A percentile compares a stretch with the other conserved stretches of the same genome.
These are phyloP conservation scores for Asarcornis scutulata DNA, from an alignment of 2,113 vertebrate species.

Conservation along the genomic window DNA sequence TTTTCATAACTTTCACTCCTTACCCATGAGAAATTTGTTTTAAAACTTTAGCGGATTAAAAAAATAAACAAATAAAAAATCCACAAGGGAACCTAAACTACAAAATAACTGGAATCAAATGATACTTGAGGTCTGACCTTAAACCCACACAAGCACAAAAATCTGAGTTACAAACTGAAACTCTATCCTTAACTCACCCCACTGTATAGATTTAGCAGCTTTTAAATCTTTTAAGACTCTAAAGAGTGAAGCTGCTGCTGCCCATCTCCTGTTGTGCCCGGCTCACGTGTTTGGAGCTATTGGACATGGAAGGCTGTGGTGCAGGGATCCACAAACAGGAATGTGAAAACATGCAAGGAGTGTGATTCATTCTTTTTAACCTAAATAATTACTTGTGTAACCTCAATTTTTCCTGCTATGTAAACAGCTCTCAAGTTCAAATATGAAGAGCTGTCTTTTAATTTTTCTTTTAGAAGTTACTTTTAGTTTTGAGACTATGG, in stretches of 20 bases:
- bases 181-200: constrained; percentile 6
- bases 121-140: constrained; percentile 23
- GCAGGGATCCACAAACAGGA: not conserved
- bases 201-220: not conserved
- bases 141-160: constrained; percentile 4
- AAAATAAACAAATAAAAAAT: constrained; percentile 43
- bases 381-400: not conserved
- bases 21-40: constrained; percentile 42
- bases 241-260: not conserved
- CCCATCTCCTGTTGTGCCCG: not conserved
- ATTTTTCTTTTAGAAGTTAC: not conserved
- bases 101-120: constrained; percentile 24
- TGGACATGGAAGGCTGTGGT: not conserved
- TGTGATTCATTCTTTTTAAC: not conserved
- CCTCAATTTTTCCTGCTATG: not conserved
- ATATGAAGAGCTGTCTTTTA: not conserved
- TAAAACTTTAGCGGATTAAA: not conserved
- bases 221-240: not conserved
- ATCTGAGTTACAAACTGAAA: not conserved
- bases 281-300: not conserved
- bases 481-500: not conserved
- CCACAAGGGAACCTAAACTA: not conserved
- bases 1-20: constrained; percentile 19
- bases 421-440: not conserved
- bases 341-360: not conserved